Percentiles rank a stretch among this genome's conserved stretches.
phyloP scores from a whole-genome alignment of 2,888 invertebrate species.

The Acanthacorydalis orientalis region DNA sequence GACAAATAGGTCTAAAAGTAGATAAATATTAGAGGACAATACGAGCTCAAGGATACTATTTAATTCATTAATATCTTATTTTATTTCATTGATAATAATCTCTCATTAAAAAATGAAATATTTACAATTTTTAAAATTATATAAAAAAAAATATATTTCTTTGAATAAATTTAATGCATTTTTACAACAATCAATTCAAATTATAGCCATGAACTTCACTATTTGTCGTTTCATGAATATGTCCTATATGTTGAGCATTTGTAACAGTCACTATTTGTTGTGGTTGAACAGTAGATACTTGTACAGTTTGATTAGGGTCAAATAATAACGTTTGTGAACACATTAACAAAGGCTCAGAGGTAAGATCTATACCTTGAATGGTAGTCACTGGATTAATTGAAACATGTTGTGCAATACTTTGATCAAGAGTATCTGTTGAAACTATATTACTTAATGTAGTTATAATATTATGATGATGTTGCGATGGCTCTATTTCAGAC shows the following conservation, averaged over 20 bases:
- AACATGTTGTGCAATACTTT: conserved; percentile 12
- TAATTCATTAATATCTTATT: too few relatives aligned
- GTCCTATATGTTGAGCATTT: conserved; percentile 18
- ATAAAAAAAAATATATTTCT: conserved; percentile 13
- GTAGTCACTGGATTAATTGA: conserved; percentile 9
- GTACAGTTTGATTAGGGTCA: conserved; percentile 21
- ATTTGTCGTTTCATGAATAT: conserved; percentile 16
- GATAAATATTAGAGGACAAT: too few relatives aligned
- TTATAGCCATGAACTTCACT: too few relatives aligned
- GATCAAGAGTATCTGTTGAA: not conserved
- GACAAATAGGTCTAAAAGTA: too few relatives aligned
- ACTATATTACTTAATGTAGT: too few relatives aligned
- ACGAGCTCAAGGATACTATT: too few relatives aligned
- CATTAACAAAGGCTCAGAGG: conserved; percentile 19
- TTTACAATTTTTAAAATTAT: too few relatives aligned
- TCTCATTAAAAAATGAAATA: too few relatives aligned
- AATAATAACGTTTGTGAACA: conserved; percentile 22
- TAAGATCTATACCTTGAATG: conserved; percentile 1
- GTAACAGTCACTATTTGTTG: conserved; percentile 8
- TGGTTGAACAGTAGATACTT: conserved; percentile 15
- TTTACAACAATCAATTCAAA: conserved; percentile 10
- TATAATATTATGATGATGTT: too few relatives aligned
- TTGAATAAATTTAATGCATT: conserved; percentile 11
- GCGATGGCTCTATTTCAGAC: conserved; percentile 10
- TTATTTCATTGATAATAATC: too few relatives aligned